Evolutionary conservation across 35 echinoderm and acorn worm genomes (phyloP).

Genomic region (Amphiura filiformis): DNA sequence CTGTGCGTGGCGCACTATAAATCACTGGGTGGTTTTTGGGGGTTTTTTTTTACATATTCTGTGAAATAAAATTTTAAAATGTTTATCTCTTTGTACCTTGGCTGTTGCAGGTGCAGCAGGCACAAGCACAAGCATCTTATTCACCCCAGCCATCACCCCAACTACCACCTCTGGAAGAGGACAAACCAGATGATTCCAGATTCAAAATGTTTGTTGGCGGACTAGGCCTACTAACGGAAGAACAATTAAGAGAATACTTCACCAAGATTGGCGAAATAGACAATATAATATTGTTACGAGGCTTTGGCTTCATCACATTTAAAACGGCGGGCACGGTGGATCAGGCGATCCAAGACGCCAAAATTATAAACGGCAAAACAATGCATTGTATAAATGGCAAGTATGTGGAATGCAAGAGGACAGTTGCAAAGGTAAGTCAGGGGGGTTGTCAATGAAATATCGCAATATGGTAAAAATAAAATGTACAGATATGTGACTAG

Average conservation of each 20-base stretch:
- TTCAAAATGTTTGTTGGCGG: slow-evolving; percentile 3
- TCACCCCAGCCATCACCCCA: neutral
- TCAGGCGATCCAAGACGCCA: neutral
- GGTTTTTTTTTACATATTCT: too few species aligned
- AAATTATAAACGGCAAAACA: neutral
- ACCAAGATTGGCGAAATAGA: neutral
- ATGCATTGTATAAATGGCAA: slow-evolving; percentile 7
- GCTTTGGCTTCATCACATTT: neutral
- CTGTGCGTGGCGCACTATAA: too few species aligned
- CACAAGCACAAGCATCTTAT: too few species aligned
- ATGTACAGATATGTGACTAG: too few species aligned
- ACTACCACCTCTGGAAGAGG: neutral
- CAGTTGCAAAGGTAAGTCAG: neutral
- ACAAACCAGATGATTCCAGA: neutral
- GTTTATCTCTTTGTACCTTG: too few species aligned
- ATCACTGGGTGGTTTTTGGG: too few species aligned
- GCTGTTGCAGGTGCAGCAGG: too few species aligned
- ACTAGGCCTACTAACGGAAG: neutral
- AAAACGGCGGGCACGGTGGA: neutral
- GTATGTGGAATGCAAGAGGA: neutral
- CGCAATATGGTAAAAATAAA: too few species aligned
- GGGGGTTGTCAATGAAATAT: too few species aligned
- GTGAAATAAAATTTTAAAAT: too few species aligned
- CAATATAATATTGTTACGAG: neutral
- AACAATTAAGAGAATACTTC: neutral